Evolutionary conservation across 2,888 invertebrate genomes (phyloP).

Genomic region (Euproctis similis): DNA sequence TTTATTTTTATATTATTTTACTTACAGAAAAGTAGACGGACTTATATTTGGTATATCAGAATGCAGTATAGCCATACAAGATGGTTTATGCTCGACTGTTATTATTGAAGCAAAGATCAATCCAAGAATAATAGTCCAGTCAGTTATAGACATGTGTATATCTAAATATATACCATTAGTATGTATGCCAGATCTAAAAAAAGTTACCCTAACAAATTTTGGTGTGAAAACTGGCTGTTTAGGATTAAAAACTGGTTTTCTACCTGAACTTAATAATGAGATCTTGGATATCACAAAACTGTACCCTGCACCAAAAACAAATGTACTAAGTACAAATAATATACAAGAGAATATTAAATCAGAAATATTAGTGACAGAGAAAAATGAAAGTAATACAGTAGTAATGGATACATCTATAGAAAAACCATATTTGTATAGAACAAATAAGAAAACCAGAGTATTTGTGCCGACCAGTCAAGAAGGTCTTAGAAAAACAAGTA

Average conservation of each 20-base stretch:
- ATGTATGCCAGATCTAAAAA: constrained; percentile 50
- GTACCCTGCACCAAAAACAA: constrained; percentile 17
- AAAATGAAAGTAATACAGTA: constrained; percentile 1
- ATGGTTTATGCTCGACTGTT: constrained; percentile 42
- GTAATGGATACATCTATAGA: constrained; percentile 1
- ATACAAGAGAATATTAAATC: constrained; percentile 13
- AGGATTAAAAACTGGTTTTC: constrained; percentile 39
- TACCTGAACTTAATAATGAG: constrained; percentile 30
- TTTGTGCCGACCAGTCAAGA: constrained; percentile 38
- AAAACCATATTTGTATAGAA: constrained; percentile 49
- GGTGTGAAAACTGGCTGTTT: constrained; percentile 62
- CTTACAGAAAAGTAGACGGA: constrained; percentile 51
- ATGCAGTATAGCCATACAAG: constrained; percentile 36
- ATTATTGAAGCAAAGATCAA: constrained; percentile 57
- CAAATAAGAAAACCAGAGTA: constrained; percentile 45
- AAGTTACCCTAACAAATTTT: constrained; percentile 36
- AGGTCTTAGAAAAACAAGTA: constrained; percentile 13
- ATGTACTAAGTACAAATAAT: constrained; percentile 5
- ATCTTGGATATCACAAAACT: constrained; percentile 32
- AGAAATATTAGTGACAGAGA: neutral
- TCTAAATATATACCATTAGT: constrained; percentile 42
- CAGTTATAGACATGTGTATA: constrained; percentile 48
- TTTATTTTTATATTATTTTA: too few relatives aligned
- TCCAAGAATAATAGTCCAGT: constrained; percentile 55
- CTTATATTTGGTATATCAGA: constrained; percentile 58